Conservation (phyloP, 1,140 invertebrate species). For the Heliconius nattereri region DNA sequence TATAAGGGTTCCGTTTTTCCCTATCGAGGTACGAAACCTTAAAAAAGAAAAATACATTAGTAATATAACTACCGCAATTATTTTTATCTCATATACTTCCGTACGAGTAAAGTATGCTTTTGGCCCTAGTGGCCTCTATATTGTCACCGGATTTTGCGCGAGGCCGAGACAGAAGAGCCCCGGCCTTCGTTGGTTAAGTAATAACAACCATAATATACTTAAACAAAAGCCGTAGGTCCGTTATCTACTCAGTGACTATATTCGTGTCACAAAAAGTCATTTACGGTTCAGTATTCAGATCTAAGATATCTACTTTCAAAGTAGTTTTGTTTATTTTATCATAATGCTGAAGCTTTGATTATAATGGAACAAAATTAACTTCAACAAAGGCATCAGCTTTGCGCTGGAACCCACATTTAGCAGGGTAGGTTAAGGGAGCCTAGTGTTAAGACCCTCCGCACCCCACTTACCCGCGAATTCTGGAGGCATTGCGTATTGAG, state of each 20-base stretch:
- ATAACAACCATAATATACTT: not conserved
- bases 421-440: not conserved
- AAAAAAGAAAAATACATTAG: too few relatives aligned
- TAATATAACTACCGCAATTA: too few relatives aligned
- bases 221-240: not conserved
- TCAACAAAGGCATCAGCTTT: not conserved
- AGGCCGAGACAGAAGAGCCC: too few relatives aligned
- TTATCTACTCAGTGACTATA: not conserved
- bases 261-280: not conserved
- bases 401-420: not conserved
- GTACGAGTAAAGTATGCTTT: too few relatives aligned
- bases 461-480: too few relatives aligned
- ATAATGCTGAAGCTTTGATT: not conserved
- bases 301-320: not conserved
- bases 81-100: too few relatives aligned
- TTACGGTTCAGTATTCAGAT: not conserved
- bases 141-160: too few relatives aligned
- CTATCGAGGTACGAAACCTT: too few relatives aligned
- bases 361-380: not conserved
- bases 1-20: too few relatives aligned
- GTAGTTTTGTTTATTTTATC: not conserved
- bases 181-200: not conserved
- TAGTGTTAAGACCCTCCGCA: not conserved
- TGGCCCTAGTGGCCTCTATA: too few relatives aligned
- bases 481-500: too few relatives aligned